phyloP scores from a whole-genome alignment of 1,140 invertebrate species.

The Scaptomyza montana region DNA sequence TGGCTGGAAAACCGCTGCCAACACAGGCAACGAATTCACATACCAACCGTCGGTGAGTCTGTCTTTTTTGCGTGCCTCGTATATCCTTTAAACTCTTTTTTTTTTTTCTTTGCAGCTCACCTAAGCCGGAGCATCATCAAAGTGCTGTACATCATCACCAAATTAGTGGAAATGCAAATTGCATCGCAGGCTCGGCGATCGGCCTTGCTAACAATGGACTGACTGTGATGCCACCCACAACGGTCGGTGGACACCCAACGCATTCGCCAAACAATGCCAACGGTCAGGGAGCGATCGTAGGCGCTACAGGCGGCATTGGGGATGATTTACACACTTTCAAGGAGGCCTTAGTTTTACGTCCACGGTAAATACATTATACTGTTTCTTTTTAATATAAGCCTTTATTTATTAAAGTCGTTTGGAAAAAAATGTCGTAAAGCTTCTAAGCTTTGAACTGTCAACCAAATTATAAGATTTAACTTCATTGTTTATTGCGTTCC shows the following conservation, averaged over 20 bases:
- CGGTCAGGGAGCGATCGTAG: constrained; percentile 24
- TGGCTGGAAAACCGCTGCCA: constrained; percentile 89
- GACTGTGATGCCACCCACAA: constrained; percentile 44
- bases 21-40: constrained; percentile 85
- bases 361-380: constrained; percentile 79
- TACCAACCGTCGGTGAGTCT: constrained; percentile 84
- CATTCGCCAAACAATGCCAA: constrained; percentile 49
- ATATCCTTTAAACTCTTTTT: constrained; percentile 19
- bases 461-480: no score
- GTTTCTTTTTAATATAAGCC: background rate
- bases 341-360: constrained; percentile 89
- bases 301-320: constrained; percentile 44
- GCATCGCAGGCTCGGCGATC: constrained; percentile 4
- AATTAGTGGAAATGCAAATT: constrained; percentile 22
- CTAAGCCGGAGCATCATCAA: constrained; percentile 75
- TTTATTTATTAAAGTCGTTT: no score
- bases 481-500: no score
- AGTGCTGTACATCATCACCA: constrained; percentile 44
- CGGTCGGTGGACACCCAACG: constrained; percentile 38
- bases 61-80: constrained; percentile 17
- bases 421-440: no score
- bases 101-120: constrained; percentile 46
- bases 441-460: no score
- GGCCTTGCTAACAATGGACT: constrained; percentile 58
- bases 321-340: constrained; percentile 89